A percentile compares a stretch with the other conserved stretches of the same genome.
These are phyloP conservation scores for Atrichornis clamosus DNA, from an alignment of 2,113 vertebrate genomes.

Conservation along the genomic window DNA sequence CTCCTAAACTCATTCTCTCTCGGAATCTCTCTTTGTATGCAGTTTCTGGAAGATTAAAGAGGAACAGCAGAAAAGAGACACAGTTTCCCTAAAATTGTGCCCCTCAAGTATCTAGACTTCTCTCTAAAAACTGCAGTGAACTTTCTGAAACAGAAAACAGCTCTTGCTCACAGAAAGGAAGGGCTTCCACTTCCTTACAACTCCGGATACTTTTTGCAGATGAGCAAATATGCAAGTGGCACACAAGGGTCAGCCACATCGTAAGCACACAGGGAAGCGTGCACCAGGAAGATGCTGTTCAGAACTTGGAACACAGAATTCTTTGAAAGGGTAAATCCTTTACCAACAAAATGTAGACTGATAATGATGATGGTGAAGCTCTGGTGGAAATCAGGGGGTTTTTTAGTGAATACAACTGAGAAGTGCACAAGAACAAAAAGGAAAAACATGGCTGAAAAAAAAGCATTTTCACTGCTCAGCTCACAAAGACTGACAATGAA, in stretches of 20 bases:
- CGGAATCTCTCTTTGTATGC: not conserved
- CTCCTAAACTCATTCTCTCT: not conserved
- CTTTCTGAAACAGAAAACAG: not conserved
- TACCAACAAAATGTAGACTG: not conserved
- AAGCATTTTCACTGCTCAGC: not conserved
- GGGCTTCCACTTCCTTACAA: not conserved
- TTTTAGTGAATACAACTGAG: not conserved
- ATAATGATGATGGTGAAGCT: not conserved
- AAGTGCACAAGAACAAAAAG: not conserved
- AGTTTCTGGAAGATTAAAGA: not conserved
- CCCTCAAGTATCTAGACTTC: not conserved
- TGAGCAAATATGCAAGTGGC: not conserved
- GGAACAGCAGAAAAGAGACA: not conserved
- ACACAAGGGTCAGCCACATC: not conserved
- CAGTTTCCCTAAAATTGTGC: not conserved
- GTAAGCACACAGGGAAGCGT: accelerated
- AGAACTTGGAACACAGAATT: not conserved
- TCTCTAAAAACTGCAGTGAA: not conserved
- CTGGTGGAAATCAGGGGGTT: not conserved
- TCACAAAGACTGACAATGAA: not conserved
- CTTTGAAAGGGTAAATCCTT: not conserved
- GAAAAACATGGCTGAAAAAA: not conserved
- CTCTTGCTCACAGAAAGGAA: not conserved
- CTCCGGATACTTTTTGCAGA: not conserved
- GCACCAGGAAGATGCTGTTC: not conserved